These are phyloP conservation scores for Gulo gulo DNA, from an alignment of 2,113 vertebrate genomes.

Conservation along the genomic window DNA sequence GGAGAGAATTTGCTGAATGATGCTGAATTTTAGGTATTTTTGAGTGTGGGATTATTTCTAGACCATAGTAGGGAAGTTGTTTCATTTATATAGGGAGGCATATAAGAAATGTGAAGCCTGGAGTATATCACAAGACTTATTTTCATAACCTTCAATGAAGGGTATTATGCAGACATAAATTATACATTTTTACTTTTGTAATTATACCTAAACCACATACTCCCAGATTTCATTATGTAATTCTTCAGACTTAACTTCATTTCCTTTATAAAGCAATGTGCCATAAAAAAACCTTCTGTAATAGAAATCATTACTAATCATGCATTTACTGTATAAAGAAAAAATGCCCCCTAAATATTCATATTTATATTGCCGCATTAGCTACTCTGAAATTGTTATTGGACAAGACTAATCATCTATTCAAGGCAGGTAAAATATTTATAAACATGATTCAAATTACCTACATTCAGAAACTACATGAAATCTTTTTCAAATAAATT, in stretches of 20 bases:
- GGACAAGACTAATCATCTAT: conserved; percentile 61
- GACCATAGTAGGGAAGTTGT: background rate
- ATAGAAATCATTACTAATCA: conserved; percentile 72
- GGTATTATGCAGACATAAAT: conserved; percentile 52
- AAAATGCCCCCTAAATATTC: conserved; percentile 66
- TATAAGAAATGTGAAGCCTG: background rate
- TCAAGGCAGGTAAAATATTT: conserved; percentile 75
- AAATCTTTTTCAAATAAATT: conserved; percentile 59
- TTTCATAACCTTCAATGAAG: conserved; percentile 50
- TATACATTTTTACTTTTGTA: conserved; percentile 58
- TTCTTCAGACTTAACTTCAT: conserved; percentile 68
- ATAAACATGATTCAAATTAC: conserved; percentile 65
- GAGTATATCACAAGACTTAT: conserved; percentile 21
- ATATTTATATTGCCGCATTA: conserved; percentile 71
- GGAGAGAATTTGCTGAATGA: background rate
- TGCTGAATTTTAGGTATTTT: background rate
- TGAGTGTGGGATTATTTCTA: background rate
- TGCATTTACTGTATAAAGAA: conserved; percentile 58
- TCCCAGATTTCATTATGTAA: conserved; percentile 67
- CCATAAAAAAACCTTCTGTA: conserved; percentile 37
- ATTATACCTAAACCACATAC: conserved; percentile 62
- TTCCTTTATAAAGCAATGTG: conserved; percentile 60
- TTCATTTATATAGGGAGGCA: background rate
- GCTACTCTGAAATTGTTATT: conserved; percentile 69
- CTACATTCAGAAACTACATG: conserved; percentile 56